phyloP scores from a whole-genome alignment of 2,113 vertebrate genomes.

The Albula glossodonta region DNA sequence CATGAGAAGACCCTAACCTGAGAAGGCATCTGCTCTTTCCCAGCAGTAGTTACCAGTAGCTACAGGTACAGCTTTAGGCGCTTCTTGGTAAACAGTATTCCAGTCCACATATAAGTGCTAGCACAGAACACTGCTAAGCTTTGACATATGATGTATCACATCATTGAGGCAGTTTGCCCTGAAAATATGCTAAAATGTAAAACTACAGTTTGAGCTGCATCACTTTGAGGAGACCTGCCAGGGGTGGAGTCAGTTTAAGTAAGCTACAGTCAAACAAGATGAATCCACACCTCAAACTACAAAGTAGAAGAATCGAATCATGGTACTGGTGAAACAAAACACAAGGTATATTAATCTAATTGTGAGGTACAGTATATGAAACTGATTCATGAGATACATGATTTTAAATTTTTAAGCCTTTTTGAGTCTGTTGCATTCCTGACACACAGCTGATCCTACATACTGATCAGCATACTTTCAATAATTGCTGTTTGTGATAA shows the following conservation, averaged over 20 bases:
- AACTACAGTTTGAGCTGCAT: too few species aligned
- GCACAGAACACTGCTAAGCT: too few species aligned
- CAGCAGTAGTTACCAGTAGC: background rate
- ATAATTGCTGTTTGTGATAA: background rate
- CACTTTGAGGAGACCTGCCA: too few species aligned
- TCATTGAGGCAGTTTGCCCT: too few species aligned
- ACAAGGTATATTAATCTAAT: background rate
- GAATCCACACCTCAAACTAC: too few species aligned
- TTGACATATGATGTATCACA: too few species aligned
- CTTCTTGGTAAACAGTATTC: background rate
- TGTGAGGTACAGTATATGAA: background rate
- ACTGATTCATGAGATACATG: background rate
- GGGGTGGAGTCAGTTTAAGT: too few species aligned
- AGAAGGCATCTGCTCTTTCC: background rate
- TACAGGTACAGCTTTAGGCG: background rate
- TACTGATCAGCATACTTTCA: background rate
- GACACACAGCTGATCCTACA: background rate
- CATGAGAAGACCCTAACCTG: background rate
- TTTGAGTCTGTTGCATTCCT: background rate
- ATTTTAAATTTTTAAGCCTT: background rate
- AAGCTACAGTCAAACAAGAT: too few species aligned
- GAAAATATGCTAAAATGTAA: too few species aligned
- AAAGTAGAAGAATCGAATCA: too few species aligned
- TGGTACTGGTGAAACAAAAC: too few species aligned
- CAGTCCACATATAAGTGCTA: background rate